A percentile compares a stretch with the other conserved stretches of the same genome.
Evolutionary conservation across 2,113 vertebrate species (phyloP).

Genomic region (Heteronetta atricapilla): DNA sequence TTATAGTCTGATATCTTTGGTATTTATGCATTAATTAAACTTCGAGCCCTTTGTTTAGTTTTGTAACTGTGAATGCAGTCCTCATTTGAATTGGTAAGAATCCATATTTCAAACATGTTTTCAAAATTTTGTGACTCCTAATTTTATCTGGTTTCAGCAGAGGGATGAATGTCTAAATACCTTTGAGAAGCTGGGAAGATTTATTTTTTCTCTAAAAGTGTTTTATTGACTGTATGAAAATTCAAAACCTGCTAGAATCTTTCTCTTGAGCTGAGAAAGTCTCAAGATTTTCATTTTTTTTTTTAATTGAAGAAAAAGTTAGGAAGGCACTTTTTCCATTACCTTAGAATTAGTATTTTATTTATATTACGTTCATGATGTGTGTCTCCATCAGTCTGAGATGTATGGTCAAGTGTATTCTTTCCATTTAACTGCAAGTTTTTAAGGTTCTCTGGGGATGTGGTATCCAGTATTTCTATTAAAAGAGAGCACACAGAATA

Average conservation of each 20-base stretch:
- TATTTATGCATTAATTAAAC: not conserved
- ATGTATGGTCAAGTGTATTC: slow-evolving; percentile 27
- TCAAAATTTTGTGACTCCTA: not conserved
- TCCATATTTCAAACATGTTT: not conserved
- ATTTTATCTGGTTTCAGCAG: not conserved
- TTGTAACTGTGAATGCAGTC: not conserved
- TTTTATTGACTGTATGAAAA: not conserved
- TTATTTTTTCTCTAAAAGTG: not conserved
- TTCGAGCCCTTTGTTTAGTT: not conserved
- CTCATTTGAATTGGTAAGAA: not conserved
- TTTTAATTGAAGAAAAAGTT: slow-evolving; percentile 22
- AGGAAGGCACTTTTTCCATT: slow-evolving; percentile 26
- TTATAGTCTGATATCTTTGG: not conserved
- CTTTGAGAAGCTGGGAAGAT: not conserved
- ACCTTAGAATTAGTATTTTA: slow-evolving; percentile 56
- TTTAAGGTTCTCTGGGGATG: slow-evolving; percentile 26
- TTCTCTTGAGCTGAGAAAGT: not conserved
- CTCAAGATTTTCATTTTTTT: not conserved
- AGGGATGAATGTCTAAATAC: not conserved
- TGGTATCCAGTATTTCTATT: slow-evolving; percentile 47
- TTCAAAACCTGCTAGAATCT: not conserved
- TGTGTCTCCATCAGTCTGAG: slow-evolving; percentile 19
- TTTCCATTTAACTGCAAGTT: slow-evolving; percentile 47
- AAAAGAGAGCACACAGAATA: not conserved
- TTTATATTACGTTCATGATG: slow-evolving; percentile 36